Conservation (phyloP, 2,797 vertebrate genomes). For the Eulemur mongoz region DNA sequence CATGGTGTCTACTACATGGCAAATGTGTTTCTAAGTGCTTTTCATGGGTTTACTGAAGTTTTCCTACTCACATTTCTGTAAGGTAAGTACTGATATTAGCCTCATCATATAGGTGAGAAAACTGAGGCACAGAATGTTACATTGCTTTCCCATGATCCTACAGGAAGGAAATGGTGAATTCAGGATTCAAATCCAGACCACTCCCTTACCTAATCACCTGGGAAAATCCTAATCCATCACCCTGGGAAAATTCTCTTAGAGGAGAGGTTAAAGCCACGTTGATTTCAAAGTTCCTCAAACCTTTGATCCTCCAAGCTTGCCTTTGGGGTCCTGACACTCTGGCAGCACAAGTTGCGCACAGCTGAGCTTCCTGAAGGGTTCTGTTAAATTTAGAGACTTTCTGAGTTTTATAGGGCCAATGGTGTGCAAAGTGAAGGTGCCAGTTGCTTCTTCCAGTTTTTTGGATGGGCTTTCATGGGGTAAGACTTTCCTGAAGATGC, state of each 20-base stretch:
- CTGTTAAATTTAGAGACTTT: background rate
- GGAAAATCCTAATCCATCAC: background rate
- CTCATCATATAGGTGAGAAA: conserved; percentile 8
- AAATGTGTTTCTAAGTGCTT: conserved; percentile 2
- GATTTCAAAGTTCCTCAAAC: conserved; percentile 21
- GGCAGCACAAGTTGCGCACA: background rate
- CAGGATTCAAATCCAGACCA: background rate
- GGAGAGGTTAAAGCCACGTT: background rate
- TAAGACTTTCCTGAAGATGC: background rate
- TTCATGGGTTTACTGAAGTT: conserved; percentile 9
- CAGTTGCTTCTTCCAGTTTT: background rate
- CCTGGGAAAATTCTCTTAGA: background rate
- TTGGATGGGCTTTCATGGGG: background rate
- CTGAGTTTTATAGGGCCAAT: background rate
- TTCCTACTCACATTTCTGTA: background rate
- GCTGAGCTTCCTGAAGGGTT: conserved; percentile 26
- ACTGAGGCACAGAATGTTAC: background rate
- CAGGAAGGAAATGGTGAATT: background rate
- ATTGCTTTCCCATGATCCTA: background rate
- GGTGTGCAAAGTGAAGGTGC: background rate
- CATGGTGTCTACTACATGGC: background rate
- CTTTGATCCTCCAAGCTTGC: background rate
- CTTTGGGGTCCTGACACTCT: background rate
- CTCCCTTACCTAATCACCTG: background rate
- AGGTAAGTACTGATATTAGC: background rate